A percentile compares a stretch with the other conserved stretches of the same genome.
These are phyloP conservation scores for Sesia apiformis DNA, from an alignment of 2,888 invertebrate species.

Conservation along the genomic window DNA sequence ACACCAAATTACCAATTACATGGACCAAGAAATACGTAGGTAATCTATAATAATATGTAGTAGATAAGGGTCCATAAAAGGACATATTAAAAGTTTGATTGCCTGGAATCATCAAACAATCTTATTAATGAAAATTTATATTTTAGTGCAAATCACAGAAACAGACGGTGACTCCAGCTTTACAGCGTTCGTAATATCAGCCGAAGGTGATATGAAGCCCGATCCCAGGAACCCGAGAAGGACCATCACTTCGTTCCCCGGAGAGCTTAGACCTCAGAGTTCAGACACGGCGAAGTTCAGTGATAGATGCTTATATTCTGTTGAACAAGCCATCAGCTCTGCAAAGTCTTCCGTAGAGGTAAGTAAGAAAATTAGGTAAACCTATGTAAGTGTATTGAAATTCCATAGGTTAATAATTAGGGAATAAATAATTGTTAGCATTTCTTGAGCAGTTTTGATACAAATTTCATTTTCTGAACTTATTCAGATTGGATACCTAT, in stretches of 20 bases:
- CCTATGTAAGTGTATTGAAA: too few relatives aligned
- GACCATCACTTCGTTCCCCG: slow-evolving; percentile 34
- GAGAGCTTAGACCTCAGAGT: slow-evolving; percentile 41
- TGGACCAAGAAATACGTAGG: too few relatives aligned
- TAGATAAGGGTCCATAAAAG: too few relatives aligned
- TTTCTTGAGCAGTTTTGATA: too few relatives aligned
- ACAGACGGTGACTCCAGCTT: slow-evolving; percentile 49
- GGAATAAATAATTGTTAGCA: too few relatives aligned
- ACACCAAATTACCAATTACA: too few relatives aligned
- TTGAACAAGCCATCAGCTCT: slow-evolving; percentile 44
- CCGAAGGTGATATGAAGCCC: slow-evolving; percentile 46
- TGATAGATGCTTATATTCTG: slow-evolving; percentile 50
- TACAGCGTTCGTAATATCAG: slow-evolving; percentile 56
- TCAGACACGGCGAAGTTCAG: slow-evolving; percentile 42
- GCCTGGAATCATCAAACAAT: neutral
- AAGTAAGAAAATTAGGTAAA: slow-evolving; percentile 2
- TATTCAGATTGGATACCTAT: too few relatives aligned
- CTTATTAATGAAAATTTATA: neutral
- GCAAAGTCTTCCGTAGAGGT: slow-evolving; percentile 48
- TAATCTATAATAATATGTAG: too few relatives aligned
- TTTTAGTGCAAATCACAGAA: slow-evolving; percentile 41
- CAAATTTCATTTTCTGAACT: too few relatives aligned
- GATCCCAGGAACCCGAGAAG: slow-evolving; percentile 50
- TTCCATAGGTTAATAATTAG: too few relatives aligned
- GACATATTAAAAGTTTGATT: neutral